A percentile compares a stretch with the other conserved stretches of the same genome.
These are phyloP conservation scores for Tachina fera DNA, from an alignment of 2,888 invertebrate genomes.

Conservation along the genomic window DNA sequence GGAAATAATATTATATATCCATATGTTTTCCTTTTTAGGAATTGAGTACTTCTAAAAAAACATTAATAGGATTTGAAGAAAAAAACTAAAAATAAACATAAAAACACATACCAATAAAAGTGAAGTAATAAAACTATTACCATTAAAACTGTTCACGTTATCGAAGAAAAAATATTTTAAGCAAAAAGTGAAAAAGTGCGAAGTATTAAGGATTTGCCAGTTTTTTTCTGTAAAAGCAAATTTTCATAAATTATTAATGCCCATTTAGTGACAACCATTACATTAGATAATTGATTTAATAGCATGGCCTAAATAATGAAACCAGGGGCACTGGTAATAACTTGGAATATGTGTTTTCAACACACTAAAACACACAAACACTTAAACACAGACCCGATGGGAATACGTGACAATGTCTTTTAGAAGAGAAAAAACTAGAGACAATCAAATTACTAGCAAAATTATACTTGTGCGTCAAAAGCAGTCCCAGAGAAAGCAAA, in stretches of 20 bases:
- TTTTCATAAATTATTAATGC: conserved; percentile 45
- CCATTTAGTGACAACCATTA: conserved; percentile 55
- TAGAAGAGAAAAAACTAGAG: conserved; percentile 8
- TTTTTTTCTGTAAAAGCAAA: not conserved
- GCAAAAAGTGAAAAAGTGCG: no score
- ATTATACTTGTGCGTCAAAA: conserved; percentile 13
- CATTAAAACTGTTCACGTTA: no score
- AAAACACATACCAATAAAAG: no score
- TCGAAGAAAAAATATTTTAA: no score
- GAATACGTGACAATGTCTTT: not conserved
- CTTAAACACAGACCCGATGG: not conserved
- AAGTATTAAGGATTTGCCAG: no score
- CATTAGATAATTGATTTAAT: conserved; percentile 60
- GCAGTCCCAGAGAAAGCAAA: not conserved
- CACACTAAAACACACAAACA: not conserved
- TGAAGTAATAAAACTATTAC: no score
- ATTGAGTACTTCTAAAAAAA: no score
- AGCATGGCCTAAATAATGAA: conserved; percentile 45
- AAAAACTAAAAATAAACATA: no score
- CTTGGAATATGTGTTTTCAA: not conserved
- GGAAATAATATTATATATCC: no score
- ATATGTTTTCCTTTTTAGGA: no score
- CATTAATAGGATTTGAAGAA: no score
- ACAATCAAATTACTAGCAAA: conserved; percentile 18
- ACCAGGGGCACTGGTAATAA: not conserved